A percentile compares a stretch with the other conserved stretches of the same genome.
Conservation (phyloP, 2,888 invertebrate genomes). For the Tuberolachnus salignus region DNA sequence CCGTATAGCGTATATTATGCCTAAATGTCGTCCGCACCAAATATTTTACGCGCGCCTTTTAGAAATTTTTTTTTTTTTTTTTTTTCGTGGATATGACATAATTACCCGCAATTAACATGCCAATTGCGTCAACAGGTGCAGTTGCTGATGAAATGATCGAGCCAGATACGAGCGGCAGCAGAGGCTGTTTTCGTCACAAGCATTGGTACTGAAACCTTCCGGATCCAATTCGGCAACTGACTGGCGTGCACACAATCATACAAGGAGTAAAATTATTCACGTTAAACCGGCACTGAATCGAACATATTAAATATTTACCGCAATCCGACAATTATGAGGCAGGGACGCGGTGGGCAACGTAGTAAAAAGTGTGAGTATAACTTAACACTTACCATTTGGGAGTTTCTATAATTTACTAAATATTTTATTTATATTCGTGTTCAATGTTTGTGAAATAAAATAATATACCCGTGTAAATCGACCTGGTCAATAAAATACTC, state of each 20-base stretch:
- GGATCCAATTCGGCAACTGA: background rate
- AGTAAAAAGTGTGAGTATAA: constrained; percentile 66
- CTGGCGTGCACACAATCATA: background rate
- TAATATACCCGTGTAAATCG: no score
- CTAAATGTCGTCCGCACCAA: no score
- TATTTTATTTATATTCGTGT: no score
- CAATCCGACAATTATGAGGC: constrained; percentile 63
- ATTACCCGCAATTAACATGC: background rate
- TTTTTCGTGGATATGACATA: no score
- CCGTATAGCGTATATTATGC: background rate
- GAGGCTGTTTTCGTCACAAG: constrained; percentile 7
- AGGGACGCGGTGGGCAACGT: constrained; percentile 67
- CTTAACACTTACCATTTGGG: background rate
- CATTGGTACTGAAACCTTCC: constrained; percentile 9
- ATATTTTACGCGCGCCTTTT: no score
- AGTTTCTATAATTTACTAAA: no score
- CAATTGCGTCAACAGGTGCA: background rate
- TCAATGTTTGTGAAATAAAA: no score
- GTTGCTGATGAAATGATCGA: background rate
- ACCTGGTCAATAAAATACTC: no score
- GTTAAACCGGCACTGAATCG: background rate
- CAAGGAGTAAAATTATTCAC: background rate
- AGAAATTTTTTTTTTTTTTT: no score
- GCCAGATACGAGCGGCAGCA: background rate
- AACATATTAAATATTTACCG: constrained; percentile 32